Conservation (phyloP, 2,113 vertebrate species). For the Fregetta grallaria region DNA sequence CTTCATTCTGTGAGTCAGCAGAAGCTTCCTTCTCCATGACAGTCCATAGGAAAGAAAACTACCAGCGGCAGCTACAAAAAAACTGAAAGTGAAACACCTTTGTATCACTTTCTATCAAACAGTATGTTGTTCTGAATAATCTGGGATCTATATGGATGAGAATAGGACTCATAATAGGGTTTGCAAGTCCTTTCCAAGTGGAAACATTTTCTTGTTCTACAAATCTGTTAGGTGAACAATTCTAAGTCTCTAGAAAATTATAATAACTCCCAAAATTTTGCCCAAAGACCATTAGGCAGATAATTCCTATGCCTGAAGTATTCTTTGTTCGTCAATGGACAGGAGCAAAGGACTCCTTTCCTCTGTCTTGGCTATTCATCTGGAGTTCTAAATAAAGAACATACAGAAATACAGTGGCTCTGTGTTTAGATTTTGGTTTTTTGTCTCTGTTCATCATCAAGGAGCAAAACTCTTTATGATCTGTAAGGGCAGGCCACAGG, state of each 20-base stretch:
- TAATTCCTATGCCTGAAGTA: not conserved
- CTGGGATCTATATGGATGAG: not conserved
- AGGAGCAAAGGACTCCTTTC: not conserved
- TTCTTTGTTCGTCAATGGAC: not conserved
- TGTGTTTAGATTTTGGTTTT: not conserved
- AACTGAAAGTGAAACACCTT: not conserved
- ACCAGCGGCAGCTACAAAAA: not conserved
- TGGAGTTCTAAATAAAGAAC: not conserved
- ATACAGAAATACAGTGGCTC: not conserved
- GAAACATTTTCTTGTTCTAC: not conserved
- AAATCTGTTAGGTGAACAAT: not conserved
- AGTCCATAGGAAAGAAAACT: not conserved
- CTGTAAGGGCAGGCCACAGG: not conserved
- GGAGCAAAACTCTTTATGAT: not conserved
- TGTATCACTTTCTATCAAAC: not conserved
- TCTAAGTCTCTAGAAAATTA: not conserved
- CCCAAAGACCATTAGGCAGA: not conserved
- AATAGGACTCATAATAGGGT: not conserved
- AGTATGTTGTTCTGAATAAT: not conserved
- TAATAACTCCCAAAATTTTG: not conserved
- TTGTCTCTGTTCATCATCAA: not conserved
- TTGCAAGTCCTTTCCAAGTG: not conserved
- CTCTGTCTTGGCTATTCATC: not conserved
- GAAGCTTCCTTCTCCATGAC: not conserved
- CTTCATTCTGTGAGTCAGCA: not conserved